Percentiles rank a stretch among this genome's conserved stretches.
These are phyloP conservation scores for Oreocharis arfaki DNA, from an alignment of 2,113 vertebrate genomes.

Conservation along the genomic window DNA sequence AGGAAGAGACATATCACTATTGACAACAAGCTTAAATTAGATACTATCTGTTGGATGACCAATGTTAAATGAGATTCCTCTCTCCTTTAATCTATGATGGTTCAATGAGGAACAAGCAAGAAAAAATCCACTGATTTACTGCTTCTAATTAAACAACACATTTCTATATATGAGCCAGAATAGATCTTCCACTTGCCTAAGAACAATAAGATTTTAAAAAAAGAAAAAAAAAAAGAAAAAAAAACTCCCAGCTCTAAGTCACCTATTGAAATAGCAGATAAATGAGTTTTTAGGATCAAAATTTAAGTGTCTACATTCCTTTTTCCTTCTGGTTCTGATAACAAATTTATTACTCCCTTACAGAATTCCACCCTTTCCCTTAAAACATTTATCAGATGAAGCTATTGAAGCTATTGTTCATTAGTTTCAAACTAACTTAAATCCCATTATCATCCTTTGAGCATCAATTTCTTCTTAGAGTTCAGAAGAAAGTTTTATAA, in stretches of 20 bases:
- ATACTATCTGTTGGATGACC: background rate
- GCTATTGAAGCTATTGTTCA: background rate
- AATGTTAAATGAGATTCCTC: background rate
- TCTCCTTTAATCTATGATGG: background rate
- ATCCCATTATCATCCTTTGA: background rate
- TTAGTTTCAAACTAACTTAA: background rate
- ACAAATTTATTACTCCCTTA: background rate
- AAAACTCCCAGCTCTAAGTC: rapidly evolving
- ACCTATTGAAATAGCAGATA: background rate
- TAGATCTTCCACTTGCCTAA: background rate
- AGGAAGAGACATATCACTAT: slow-evolving; percentile 1
- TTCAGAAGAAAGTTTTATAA: background rate
- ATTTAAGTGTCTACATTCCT: background rate
- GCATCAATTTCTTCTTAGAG: background rate
- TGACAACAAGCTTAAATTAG: slow-evolving; percentile 18
- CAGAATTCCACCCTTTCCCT: background rate
- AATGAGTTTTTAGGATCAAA: background rate
- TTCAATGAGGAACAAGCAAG: background rate
- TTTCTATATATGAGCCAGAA: background rate
- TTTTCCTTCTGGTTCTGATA: background rate
- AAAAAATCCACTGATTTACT: background rate
- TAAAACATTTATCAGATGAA: background rate
- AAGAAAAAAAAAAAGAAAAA: background rate
- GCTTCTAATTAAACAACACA: background rate
- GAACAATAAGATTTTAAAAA: background rate